phyloP scores from a whole-genome alignment of 2,888 invertebrate genomes.

The Amblyjoppa proteus region DNA sequence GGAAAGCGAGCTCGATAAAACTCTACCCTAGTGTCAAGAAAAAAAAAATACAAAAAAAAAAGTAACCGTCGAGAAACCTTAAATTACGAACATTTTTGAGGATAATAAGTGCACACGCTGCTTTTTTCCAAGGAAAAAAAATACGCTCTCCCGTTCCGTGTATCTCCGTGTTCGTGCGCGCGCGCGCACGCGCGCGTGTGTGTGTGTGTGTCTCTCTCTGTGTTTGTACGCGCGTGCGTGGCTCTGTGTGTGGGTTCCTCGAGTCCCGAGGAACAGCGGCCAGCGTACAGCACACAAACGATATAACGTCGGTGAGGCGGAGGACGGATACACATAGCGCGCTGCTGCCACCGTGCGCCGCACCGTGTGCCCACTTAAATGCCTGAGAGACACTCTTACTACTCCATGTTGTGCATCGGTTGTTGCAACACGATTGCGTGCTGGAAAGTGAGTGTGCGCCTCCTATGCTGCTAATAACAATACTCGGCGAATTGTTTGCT shows the following conservation, averaged over 20 bases:
- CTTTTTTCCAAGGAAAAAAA: not conserved
- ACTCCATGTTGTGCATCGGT: constrained; percentile 83
- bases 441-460: constrained; percentile 80
- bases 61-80: not conserved
- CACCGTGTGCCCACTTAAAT: constrained; percentile 76
- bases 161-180: constrained; percentile 30
- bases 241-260: constrained; percentile 43
- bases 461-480: constrained; percentile 30
- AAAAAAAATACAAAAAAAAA: constrained; percentile 5
- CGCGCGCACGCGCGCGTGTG: constrained; percentile 28
- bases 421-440: constrained; percentile 80
- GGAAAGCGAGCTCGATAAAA: constrained; percentile 11
- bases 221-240: constrained; percentile 43
- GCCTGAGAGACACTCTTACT: constrained; percentile 78
- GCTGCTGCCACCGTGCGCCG: constrained; percentile 53
- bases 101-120: not conserved
- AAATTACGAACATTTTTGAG: not conserved
- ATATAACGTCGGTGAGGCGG: constrained; percentile 14
- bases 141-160: constrained; percentile 20
- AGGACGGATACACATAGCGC: constrained; percentile 52
- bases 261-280: constrained; percentile 68
- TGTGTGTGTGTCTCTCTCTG: constrained; percentile 17
- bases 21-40: not conserved
- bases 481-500: constrained; percentile 20
- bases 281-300: constrained; percentile 15